Base-by-base conservation (phyloP, 2,888 invertebrate species). In the Oscheius sp. region DNA sequence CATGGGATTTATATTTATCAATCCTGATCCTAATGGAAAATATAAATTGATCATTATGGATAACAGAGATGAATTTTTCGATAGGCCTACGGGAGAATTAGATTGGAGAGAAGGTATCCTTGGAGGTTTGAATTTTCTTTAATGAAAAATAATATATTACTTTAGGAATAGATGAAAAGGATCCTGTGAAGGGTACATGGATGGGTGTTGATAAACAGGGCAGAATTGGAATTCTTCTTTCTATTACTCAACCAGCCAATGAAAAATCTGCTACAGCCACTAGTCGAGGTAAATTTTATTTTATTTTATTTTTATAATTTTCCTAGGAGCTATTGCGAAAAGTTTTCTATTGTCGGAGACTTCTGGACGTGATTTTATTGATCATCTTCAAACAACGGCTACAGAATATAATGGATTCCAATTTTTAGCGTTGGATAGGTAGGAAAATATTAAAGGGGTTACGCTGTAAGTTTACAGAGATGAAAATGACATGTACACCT, bases 181-280 rank as follows among this genome's bases (percentile, higher is more conserved):
- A 82, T 41, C 76, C 74, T 2, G 83, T 80, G 1, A 75, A 79
- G 25, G 87, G 87, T 41, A 87, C 87, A 7, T 87, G 87, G 87
- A 69, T 87, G 13, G 87, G 84, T 2, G 76, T 86, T 53, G 73
- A 76, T 53, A 45, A 58, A 23, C 9, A 63, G 2, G 84, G 84
- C 6, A 64, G 74, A 49, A 58, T 84, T 18, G 85, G 85, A 29
- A 81, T 79, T 72, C 53, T 85, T 2, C 74, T 85, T 2, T 82
- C 85, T 45, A 84, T 85, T 27, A 85, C 85, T 6, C 83, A 83
- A 72, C 81, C 79, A 13, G 52, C 56, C 12, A 53, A 72, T 21
- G 63, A 74, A 5, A 79, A 80, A 71, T 68, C 58, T 12, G 9
- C 43, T 5, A 69, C 73, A 18, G 79, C 83, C 1, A 82, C 79